Evolutionary conservation across 1,140 invertebrate species (phyloP).

Genomic region (Tribolium madens): DNA sequence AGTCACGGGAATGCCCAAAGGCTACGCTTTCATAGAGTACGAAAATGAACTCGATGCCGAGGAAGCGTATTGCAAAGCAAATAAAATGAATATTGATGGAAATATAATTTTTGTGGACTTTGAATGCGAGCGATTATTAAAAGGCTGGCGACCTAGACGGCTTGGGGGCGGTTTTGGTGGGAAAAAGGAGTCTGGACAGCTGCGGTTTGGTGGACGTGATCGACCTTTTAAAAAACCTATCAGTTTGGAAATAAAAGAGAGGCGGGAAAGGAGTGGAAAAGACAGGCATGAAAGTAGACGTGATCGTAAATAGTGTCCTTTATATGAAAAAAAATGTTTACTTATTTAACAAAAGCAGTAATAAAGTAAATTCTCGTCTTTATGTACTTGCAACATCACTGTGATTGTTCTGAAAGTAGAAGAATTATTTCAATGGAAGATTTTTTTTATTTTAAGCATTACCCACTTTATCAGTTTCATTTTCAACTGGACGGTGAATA

Average conservation of each 20-base stretch:
- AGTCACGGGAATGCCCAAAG: constrained; percentile 84
- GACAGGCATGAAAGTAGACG: constrained; percentile 1
- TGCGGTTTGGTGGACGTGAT: constrained; percentile 86
- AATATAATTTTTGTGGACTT: constrained; percentile 79
- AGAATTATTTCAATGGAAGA: constrained; percentile 6
- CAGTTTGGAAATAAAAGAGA: constrained; percentile 58
- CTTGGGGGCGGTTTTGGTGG: constrained; percentile 91
- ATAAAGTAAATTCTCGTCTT: background rate
- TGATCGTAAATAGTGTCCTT: background rate
- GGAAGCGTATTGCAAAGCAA: constrained; percentile 71
- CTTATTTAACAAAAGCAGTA: background rate
- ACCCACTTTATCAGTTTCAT: constrained; percentile 18
- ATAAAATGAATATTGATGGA: constrained; percentile 71
- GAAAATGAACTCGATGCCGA: constrained; percentile 72
- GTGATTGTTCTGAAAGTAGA: too few species aligned
- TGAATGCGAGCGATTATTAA: constrained; percentile 73
- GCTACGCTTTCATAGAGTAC: constrained; percentile 91
- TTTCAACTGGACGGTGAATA: constrained; percentile 3
- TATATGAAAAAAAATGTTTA: background rate
- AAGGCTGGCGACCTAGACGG: constrained; percentile 87
- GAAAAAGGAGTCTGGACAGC: constrained; percentile 87
- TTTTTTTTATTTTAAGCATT: background rate
- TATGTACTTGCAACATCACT: too few species aligned
- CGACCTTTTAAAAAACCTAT: constrained; percentile 80
- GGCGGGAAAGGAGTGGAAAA: constrained; percentile 36